Conservation (phyloP, 1,140 invertebrate genomes). For the Babylonia areolata region DNA sequence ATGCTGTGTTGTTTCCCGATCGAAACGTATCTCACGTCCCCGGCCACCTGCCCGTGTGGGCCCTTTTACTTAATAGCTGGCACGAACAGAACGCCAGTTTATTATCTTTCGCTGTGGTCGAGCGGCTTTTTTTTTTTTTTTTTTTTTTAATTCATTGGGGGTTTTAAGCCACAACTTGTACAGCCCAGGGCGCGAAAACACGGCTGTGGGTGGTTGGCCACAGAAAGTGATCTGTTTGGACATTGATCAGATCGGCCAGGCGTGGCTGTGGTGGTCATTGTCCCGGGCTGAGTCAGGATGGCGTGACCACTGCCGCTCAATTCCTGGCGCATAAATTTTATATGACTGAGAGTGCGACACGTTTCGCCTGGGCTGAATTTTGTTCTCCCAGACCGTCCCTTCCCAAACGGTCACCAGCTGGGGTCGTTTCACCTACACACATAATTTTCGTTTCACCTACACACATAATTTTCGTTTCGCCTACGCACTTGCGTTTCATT, state of each 20-base stretch:
- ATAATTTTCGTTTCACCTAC: too few species aligned
- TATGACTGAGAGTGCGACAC: too few species aligned
- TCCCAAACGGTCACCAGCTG: too few species aligned
- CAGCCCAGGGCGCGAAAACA: slow-evolving; percentile 7
- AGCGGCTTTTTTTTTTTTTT: background rate
- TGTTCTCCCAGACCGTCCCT: too few species aligned
- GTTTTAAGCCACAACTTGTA: slow-evolving; percentile 1
- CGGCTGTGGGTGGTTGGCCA: background rate
- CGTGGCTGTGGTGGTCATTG: too few species aligned
- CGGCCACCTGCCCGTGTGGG: background rate
- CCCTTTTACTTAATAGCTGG: background rate
- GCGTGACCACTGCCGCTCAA: background rate
- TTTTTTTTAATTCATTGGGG: background rate
- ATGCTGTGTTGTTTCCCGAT: background rate
- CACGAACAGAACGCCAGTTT: background rate
- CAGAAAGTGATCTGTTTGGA: slow-evolving; percentile 12
- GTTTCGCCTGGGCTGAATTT: too few species aligned
- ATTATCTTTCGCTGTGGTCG: background rate
- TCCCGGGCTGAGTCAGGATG: background rate
- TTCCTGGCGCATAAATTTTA: too few species aligned
- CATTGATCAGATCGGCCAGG: background rate
- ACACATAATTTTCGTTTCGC: too few species aligned
- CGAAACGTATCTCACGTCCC: background rate
- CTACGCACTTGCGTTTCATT: too few species aligned
- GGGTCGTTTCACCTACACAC: too few species aligned